Conservation (phyloP, 2,888 invertebrate genomes). For the Hololepta plana region DNA sequence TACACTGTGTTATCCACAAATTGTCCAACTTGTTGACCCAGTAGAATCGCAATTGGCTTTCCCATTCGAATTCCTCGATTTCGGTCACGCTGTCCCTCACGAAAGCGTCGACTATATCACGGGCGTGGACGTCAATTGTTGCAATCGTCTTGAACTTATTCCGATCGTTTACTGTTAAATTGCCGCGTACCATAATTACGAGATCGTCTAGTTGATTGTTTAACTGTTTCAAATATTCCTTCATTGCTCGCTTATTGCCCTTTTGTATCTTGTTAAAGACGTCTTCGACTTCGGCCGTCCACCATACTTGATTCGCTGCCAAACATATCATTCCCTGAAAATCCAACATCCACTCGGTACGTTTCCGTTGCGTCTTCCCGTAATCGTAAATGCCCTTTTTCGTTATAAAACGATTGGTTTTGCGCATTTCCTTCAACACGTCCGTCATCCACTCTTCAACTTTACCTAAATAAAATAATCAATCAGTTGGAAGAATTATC, state of each 20-base stretch:
- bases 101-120: constrained; percentile 75
- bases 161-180: constrained; percentile 63
- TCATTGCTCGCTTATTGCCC: constrained; percentile 77
- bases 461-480: too few relatives aligned
- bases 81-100: constrained; percentile 67
- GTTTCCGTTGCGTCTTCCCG: constrained; percentile 47
- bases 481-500: too few relatives aligned
- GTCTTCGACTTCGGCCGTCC: constrained; percentile 90
- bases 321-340: constrained; percentile 50
- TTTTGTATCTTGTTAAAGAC: constrained; percentile 54
- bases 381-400: constrained; percentile 81
- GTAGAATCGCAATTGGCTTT: constrained; percentile 82
- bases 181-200: constrained; percentile 55
- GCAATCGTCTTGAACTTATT: constrained; percentile 76
- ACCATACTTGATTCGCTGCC: constrained; percentile 83
- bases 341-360: constrained; percentile 76
- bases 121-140: constrained; percentile 81
- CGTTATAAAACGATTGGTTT: constrained; percentile 63
- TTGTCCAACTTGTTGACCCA: constrained; percentile 73
- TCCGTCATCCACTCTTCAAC: constrained; percentile 89
- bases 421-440: constrained; percentile 68
- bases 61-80: constrained; percentile 81
- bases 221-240: constrained; percentile 63
- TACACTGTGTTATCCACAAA: constrained; percentile 68
- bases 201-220: constrained; percentile 72